Conservation (phyloP, 1,140 invertebrate genomes). For the Stegodyphus mimosarum region DNA sequence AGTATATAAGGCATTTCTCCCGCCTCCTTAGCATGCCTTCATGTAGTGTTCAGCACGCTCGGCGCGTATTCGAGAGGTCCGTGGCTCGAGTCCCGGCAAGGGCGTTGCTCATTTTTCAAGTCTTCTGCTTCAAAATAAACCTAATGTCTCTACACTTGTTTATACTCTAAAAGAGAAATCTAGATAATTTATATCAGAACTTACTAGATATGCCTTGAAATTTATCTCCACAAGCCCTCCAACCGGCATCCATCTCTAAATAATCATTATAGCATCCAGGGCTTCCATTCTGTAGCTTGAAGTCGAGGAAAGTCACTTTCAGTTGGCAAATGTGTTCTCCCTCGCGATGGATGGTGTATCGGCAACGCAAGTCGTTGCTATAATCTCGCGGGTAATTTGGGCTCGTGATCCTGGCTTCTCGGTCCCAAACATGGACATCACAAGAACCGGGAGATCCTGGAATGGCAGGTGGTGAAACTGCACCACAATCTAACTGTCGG, state of each 20-base stretch:
- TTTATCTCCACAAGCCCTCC: conserved; percentile 61
- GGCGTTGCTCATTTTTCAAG: too few species aligned
- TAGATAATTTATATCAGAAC: background rate
- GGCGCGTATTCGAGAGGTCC: too few species aligned
- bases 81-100: too few species aligned
- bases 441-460: background rate
- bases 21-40: too few species aligned
- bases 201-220: conserved; percentile 46
- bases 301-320: conserved; percentile 62
- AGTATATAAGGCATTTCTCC: too few species aligned
- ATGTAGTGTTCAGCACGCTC: too few species aligned
- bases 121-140: too few species aligned
- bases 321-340: conserved; percentile 61
- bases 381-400: conserved; percentile 63
- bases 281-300: conserved; percentile 58
- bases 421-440: conserved; percentile 39
- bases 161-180: too few species aligned
- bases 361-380: conserved; percentile 58
- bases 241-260: conserved; percentile 62
- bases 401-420: conserved; percentile 29
- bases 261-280: conserved; percentile 61
- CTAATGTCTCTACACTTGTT: too few species aligned
- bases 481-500: conserved; percentile 8
- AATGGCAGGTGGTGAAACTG: background rate
- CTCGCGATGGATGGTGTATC: conserved; percentile 42